Conservation (phyloP, 2,113 vertebrate genomes). For the Rousettus leschenaultii region DNA sequence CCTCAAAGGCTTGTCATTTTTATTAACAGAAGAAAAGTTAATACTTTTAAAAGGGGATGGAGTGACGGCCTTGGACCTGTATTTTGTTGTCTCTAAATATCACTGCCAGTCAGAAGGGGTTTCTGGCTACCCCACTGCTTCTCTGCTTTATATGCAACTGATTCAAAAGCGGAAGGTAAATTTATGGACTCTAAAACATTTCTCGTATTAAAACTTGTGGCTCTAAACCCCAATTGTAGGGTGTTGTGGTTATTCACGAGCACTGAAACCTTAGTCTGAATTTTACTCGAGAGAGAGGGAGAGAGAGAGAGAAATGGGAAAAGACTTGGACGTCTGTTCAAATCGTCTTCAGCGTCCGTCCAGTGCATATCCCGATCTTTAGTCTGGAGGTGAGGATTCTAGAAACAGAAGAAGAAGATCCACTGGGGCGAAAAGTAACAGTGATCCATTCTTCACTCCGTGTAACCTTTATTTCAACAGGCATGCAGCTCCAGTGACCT, state of each 20-base stretch:
- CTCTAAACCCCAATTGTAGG: conserved; percentile 71
- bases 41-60: not conserved
- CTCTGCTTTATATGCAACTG: conserved; percentile 62
- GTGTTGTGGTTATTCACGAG: conserved; percentile 69
- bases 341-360: not conserved
- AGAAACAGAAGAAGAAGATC: not conserved
- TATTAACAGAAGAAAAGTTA: not conserved
- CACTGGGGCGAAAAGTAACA: not conserved
- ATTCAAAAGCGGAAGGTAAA: conserved; percentile 59
- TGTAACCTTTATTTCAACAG: conserved; percentile 16
- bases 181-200: conserved; percentile 76
- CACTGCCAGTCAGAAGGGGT: conserved; percentile 55
- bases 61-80: not conserved
- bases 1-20: not conserved
- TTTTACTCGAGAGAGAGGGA: conserved; percentile 54
- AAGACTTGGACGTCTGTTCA: not conserved
- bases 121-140: conserved; percentile 54
- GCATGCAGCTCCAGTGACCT: not conserved
- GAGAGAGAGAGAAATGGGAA: not conserved
- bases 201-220: conserved; percentile 55
- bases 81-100: not conserved
- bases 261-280: conserved; percentile 26
- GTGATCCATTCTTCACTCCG: not conserved
- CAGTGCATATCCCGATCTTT: not conserved
- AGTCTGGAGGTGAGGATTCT: not conserved